phyloP scores from a whole-genome alignment of 2,113 vertebrate genomes.

The Lethenteron reissneri region DNA sequence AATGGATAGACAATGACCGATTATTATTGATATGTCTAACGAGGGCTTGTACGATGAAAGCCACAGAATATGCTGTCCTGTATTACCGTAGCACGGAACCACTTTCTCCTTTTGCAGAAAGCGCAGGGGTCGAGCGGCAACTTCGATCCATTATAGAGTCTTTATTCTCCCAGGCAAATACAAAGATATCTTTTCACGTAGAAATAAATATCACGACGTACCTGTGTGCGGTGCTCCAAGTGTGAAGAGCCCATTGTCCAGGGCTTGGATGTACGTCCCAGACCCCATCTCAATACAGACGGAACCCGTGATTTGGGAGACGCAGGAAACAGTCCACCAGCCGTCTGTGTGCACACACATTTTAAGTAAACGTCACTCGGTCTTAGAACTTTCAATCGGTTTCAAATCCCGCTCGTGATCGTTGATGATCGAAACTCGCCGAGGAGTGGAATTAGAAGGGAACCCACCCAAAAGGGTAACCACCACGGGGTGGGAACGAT shows the following conservation, averaged over 20 bases:
- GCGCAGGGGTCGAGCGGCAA: no score
- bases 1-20: no score
- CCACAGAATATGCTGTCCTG: no score
- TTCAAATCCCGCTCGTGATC: neutral
- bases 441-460: neutral
- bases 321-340: constrained; percentile 56
- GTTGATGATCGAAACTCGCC: neutral
- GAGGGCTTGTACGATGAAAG: no score
- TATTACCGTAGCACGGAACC: no score
- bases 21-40: no score
- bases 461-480: neutral
- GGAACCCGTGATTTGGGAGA: constrained; percentile 62
- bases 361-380: neutral
- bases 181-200: no score
- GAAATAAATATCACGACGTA: constrained; percentile 14
- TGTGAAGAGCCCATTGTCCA: constrained; percentile 86
- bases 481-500: neutral
- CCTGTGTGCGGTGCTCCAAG: constrained; percentile 68
- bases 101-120: no score
- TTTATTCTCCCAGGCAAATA: no score
- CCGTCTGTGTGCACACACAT: constrained; percentile 27
- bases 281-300: constrained; percentile 85
- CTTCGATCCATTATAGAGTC: no score
- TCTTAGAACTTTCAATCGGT: neutral
- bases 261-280: constrained; percentile 61